phyloP scores from a whole-genome alignment of 2,888 invertebrate genomes.

The Agriopis aurantiaria region DNA sequence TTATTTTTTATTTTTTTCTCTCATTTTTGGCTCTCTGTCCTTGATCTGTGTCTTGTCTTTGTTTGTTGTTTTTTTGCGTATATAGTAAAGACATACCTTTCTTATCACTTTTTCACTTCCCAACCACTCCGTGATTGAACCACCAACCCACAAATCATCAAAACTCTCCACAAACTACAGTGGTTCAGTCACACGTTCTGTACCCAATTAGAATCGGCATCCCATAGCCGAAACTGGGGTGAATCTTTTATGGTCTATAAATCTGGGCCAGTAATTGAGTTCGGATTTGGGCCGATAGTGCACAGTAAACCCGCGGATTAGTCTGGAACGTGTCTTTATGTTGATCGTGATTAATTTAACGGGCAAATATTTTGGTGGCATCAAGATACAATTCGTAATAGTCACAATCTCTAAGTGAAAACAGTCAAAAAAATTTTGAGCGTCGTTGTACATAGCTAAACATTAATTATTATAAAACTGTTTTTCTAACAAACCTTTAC shows the following conservation, averaged over 20 bases:
- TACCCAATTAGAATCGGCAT: constrained; percentile 30
- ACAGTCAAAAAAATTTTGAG: too few relatives aligned
- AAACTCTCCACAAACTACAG: constrained; percentile 3
- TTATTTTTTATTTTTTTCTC: too few relatives aligned
- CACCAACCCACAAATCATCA: neutral
- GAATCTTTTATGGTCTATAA: constrained; percentile 37
- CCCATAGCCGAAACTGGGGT: constrained; percentile 25
- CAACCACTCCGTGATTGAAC: neutral
- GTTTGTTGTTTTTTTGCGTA: neutral
- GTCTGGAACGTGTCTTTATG: constrained; percentile 23
- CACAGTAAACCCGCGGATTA: constrained; percentile 25
- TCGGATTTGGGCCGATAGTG: constrained; percentile 33
- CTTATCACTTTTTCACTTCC: neutral
- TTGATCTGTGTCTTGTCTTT: neutral
- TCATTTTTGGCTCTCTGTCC: too few relatives aligned
- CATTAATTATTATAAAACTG: too few relatives aligned
- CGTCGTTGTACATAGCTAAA: too few relatives aligned
- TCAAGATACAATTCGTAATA: too few relatives aligned
- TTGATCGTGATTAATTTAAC: constrained; percentile 23
- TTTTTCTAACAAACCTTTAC: too few relatives aligned
- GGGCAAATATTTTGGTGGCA: neutral
- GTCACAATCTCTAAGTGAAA: too few relatives aligned
- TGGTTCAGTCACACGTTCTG: constrained; percentile 17
- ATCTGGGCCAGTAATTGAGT: constrained; percentile 32
- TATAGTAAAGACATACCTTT: too few relatives aligned